Evolutionary conservation across 1,140 invertebrate genomes (phyloP).

Genomic region (Lerema accius): DNA sequence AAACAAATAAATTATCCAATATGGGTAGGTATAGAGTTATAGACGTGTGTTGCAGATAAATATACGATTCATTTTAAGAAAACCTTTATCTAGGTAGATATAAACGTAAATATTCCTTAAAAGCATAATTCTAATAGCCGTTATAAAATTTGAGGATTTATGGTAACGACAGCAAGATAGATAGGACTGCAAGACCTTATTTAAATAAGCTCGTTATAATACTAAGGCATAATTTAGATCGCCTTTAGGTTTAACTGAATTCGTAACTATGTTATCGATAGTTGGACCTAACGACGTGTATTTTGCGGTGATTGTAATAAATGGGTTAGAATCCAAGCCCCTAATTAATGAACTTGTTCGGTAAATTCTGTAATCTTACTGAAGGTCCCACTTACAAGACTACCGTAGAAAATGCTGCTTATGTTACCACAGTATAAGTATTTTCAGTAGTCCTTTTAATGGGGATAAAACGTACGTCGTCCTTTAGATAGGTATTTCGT

Average conservation of each 20-base stretch:
- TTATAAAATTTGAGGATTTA: not conserved
- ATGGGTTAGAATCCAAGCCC: conserved; percentile 14
- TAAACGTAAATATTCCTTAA: not conserved
- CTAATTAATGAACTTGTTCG: conserved; percentile 27
- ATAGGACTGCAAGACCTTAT: not conserved
- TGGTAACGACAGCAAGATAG: not conserved
- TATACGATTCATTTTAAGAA: no score
- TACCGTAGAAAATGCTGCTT: not conserved
- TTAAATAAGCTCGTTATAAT: conserved; percentile 10
- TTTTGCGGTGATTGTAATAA: conserved; percentile 21
- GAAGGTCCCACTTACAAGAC: not conserved
- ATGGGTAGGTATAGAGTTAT: no score
- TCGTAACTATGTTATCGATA: conserved; percentile 1
- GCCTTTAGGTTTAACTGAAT: not conserved
- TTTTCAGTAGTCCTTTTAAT: not conserved
- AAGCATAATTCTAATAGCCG: not conserved
- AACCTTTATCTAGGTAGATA: no score
- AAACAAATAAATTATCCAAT: no score
- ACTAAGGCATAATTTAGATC: conserved; percentile 4
- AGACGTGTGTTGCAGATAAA: no score
- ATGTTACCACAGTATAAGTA: not conserved
- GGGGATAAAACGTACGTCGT: no score
- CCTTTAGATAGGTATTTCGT: no score
- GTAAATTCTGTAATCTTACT: conserved; percentile 5
- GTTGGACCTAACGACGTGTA: not conserved